Conservation (phyloP, 2,113 vertebrate genomes). For the Hydropotes inermis region DNA sequence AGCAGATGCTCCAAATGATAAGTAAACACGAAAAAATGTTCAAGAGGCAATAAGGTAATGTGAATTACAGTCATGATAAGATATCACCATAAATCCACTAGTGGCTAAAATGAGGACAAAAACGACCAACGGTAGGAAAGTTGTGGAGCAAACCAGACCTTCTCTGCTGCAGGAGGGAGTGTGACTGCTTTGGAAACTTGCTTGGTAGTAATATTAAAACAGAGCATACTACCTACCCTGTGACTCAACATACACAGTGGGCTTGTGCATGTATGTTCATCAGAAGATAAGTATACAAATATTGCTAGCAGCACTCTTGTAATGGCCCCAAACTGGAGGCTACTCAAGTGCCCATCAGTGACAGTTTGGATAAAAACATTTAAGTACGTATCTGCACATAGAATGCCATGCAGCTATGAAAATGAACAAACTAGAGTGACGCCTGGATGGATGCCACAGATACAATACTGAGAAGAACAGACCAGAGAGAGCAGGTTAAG, state of each 20-base stretch:
- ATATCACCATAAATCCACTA: too few relatives aligned
- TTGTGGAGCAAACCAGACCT: too few relatives aligned
- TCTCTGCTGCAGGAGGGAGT: not conserved
- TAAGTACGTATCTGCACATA: accelerated
- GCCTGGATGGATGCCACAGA: accelerated
- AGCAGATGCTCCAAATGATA: not conserved
- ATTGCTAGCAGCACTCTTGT: not conserved
- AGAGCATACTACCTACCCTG: not conserved
- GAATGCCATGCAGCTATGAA: not conserved
- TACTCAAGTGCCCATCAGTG: not conserved
- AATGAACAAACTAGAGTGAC: not conserved
- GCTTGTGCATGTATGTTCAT: not conserved
- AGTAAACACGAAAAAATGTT: not conserved
- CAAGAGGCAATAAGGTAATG: not conserved
- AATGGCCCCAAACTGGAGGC: not conserved
- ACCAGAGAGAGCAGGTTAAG: too few relatives aligned
- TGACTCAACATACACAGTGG: too few relatives aligned
- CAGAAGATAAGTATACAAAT: not conserved
- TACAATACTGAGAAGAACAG: not conserved
- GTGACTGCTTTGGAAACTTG: not conserved
- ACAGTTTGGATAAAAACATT: not conserved
- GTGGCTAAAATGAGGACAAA: not conserved
- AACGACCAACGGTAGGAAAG: not conserved
- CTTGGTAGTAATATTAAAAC: not conserved
- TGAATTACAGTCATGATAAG: not conserved